Conservation (phyloP, 2,113 vertebrate species). For the Microcebus lehilahytsara region DNA sequence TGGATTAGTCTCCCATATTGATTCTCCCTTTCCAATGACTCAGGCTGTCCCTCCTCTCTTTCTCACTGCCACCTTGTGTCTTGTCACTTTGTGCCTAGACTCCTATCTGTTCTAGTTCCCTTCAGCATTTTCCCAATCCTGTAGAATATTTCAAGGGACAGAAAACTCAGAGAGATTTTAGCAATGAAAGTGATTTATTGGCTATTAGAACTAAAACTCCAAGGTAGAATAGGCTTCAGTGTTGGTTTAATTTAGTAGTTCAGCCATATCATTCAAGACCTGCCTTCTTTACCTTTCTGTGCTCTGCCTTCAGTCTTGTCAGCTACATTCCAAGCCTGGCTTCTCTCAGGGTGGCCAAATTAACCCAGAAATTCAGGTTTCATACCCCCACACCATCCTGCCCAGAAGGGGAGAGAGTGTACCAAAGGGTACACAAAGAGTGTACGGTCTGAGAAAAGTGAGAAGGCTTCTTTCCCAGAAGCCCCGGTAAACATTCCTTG, state of each 20-base stretch:
- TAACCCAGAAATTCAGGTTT: not conserved
- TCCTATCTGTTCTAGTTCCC: not conserved
- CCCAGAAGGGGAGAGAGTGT: not conserved
- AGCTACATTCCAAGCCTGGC: not conserved
- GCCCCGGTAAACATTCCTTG: not conserved
- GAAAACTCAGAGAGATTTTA: conserved; percentile 10
- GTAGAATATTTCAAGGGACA: not conserved
- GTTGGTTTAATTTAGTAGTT: not conserved
- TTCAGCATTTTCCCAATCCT: not conserved
- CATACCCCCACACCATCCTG: not conserved
- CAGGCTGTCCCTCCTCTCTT: not conserved
- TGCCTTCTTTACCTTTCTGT: not conserved
- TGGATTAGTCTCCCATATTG: not conserved
- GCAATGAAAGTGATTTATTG: not conserved
- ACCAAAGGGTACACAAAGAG: no score
- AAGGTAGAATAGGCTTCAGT: not conserved
- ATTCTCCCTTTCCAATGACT: not conserved
- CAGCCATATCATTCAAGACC: not conserved
- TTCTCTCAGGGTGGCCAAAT: not conserved
- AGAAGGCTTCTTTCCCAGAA: not conserved
- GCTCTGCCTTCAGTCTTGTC: not conserved
- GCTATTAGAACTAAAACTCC: not conserved
- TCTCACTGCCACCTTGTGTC: not conserved
- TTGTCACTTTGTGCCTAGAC: not conserved
- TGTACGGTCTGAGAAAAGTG: not conserved